Evolutionary conservation across 2,888 invertebrate genomes (phyloP), one percentile per base, ranked within the genome.

Genomic region (Zygogramma bicolorata): DNA sequence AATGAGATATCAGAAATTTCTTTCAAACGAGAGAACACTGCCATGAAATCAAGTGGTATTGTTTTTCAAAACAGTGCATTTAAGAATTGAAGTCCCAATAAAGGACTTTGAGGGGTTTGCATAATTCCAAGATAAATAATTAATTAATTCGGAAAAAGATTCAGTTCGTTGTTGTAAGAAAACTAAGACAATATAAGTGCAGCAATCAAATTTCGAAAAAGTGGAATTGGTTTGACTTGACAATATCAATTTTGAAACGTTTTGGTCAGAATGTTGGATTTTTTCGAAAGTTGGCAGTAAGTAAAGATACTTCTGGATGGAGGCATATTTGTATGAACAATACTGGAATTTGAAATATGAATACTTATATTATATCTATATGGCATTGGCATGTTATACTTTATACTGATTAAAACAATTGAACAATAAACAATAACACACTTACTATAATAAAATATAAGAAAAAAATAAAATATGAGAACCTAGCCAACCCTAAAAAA

Each of bases 401-500:
- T 76, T 74, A 76, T 75, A 74, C 59, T 73, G 75, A 75, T 80
- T 79, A 79, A 82, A 81, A 82, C 80, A 80, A 81, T 73, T 80
- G 81, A 83, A 84, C 82, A 83, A 80, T 81, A 83, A 83, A 84
- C 82, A 81, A 81, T 82, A 83, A 83, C 83, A 83, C 82, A 81
- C 82, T 67, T 79, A 80, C 79, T 79, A 82, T 80, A 79, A 75
- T 80, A 78, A 81, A 82, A 80, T 81, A 71, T 83, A 76, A 82
- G 72, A 79, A 81, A 79, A 80, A 77, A 74, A 79, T 73, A 81
- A 81, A 79, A 80, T 46, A 46, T 78, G 71, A 79, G 73, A 81
- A 80, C 84, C 86, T 86, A 86, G 86, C 84, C 86, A 86, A 85
- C 82, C 82, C 83, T 84, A 80, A 79, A 18, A 77, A 80, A 80